A percentile compares a stretch with the other conserved stretches of the same genome.
Evolutionary conservation across 2,113 vertebrate genomes (phyloP).

Genomic region (Vulpes ferrilata): DNA sequence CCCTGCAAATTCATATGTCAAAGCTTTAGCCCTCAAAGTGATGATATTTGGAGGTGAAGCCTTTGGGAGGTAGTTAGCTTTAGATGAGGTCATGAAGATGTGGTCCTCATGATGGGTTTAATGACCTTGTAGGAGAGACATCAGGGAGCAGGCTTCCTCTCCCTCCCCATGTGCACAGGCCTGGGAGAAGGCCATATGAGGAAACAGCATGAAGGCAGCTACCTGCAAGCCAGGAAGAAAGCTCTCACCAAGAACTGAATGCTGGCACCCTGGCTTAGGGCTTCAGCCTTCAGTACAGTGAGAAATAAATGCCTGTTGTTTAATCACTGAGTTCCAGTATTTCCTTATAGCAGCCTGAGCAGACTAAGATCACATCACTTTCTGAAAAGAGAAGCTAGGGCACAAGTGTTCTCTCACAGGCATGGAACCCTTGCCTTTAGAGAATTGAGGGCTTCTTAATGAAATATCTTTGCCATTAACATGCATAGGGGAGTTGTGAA

Average conservation of each 20-base stretch:
- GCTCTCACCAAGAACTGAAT: neutral
- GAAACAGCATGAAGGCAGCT: neutral
- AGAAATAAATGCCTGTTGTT: neutral
- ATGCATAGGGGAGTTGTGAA: accelerated
- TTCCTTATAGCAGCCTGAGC: neutral
- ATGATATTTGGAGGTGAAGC: neutral
- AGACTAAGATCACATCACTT: neutral
- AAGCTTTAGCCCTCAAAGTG: neutral
- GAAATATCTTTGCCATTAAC: neutral
- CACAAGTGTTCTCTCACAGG: neutral
- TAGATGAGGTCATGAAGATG: neutral
- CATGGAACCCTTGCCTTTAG: neutral
- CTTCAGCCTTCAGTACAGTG: neutral
- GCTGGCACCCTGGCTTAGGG: neutral
- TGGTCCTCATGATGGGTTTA: neutral
- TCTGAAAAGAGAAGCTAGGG: neutral
- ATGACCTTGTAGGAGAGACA: neutral
- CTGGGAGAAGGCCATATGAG: neutral
- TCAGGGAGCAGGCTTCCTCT: neutral
- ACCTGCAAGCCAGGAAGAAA: neutral
- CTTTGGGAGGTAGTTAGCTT: neutral
- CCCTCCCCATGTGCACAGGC: neutral
- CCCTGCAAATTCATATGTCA: neutral
- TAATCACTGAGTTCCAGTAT: neutral
- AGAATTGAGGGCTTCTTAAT: neutral